phyloP scores from a whole-genome alignment of 53 echinoderm and acorn worm species.

The Paelopatides confundens region DNA sequence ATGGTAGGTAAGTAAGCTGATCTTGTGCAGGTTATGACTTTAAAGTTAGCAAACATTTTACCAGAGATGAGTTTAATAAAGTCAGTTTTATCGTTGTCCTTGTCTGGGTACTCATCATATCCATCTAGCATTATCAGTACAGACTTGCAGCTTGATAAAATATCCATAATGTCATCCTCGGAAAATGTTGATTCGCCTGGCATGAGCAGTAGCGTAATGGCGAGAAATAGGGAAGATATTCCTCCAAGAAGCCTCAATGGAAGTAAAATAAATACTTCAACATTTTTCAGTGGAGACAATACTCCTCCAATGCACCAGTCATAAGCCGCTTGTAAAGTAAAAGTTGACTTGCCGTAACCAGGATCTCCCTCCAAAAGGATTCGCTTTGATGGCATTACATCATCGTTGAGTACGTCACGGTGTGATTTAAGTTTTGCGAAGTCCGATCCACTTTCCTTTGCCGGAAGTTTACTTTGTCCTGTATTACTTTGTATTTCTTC shows the following conservation, averaged over 20 bases:
- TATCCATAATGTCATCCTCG: background rate
- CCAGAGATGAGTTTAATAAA: background rate
- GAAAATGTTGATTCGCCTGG: background rate
- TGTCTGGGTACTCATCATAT: conserved; percentile 6
- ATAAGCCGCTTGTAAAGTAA: background rate
- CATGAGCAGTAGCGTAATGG: background rate
- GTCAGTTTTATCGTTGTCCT: background rate
- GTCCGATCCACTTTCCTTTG: background rate
- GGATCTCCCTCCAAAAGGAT: background rate
- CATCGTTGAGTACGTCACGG: background rate
- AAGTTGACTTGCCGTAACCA: background rate
- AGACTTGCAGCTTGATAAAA: background rate
- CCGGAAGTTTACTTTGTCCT: too few relatives aligned
- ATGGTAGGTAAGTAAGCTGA: background rate
- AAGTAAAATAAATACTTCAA: background rate
- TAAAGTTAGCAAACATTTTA: conserved; percentile 1
- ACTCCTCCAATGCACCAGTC: background rate
- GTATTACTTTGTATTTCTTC: background rate
- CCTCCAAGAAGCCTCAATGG: background rate
- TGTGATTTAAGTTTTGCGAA: background rate
- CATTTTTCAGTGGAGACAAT: background rate
- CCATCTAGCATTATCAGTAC: conserved; percentile 2
- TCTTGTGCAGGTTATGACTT: background rate
- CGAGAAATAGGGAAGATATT: background rate
- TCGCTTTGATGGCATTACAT: background rate